Conservation (phyloP, 1,140 invertebrate genomes). For the Papilio dardanus region DNA sequence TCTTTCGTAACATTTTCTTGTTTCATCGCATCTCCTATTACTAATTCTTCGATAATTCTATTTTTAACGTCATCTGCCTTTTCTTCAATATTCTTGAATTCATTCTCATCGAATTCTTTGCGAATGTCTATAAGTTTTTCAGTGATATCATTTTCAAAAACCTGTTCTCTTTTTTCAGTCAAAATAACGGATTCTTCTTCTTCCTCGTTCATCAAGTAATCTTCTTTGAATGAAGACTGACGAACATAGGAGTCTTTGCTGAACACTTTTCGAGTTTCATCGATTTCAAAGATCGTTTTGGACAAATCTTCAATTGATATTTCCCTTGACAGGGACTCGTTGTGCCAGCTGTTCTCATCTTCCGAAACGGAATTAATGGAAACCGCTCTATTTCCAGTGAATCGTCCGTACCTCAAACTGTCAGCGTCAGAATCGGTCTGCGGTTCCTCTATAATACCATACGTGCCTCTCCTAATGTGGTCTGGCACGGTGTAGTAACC, state of each 20-base stretch:
- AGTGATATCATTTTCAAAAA: slow-evolving; percentile 82
- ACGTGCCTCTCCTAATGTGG: slow-evolving; percentile 74
- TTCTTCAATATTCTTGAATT: slow-evolving; percentile 61
- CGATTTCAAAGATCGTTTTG: slow-evolving; percentile 77
- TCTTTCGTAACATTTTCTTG: slow-evolving; percentile 69
- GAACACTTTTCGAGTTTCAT: slow-evolving; percentile 76
- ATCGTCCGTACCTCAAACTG: slow-evolving; percentile 63
- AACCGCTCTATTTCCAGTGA: slow-evolving; percentile 81
- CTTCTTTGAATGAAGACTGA: slow-evolving; percentile 79
- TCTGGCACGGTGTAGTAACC: slow-evolving; percentile 84
- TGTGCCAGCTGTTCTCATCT: slow-evolving; percentile 84
- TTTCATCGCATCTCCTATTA: slow-evolving; percentile 62
- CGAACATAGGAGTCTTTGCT: slow-evolving; percentile 79
- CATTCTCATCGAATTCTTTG: slow-evolving; percentile 71
- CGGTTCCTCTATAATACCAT: slow-evolving; percentile 82
- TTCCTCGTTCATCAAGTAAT: slow-evolving; percentile 70
- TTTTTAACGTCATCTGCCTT: slow-evolving; percentile 71
- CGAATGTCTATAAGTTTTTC: slow-evolving; percentile 80
- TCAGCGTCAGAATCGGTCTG: slow-evolving; percentile 80
- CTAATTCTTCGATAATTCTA: slow-evolving; percentile 72
- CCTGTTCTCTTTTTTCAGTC: slow-evolving; percentile 72
- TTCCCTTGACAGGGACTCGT: slow-evolving; percentile 82
- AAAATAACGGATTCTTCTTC: slow-evolving; percentile 73
- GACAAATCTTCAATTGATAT: slow-evolving; percentile 83
- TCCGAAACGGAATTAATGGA: slow-evolving; percentile 86